These are phyloP conservation scores for Stenchaetothrips biformis DNA, from an alignment of 2,888 invertebrate species.

Conservation along the genomic window DNA sequence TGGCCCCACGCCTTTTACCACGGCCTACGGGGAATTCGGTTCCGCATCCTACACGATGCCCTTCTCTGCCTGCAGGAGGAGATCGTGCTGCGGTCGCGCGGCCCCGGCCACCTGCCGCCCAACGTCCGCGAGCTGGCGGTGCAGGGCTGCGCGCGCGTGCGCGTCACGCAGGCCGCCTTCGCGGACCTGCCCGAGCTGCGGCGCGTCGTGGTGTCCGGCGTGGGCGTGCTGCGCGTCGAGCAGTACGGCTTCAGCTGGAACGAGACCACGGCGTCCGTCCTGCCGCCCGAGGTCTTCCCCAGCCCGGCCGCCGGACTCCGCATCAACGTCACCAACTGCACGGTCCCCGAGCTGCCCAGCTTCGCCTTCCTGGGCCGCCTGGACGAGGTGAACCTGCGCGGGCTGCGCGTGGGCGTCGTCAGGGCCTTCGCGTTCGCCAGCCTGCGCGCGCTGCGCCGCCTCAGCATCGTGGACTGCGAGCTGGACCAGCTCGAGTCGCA, in stretches of 20 bases:
- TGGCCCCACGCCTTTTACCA: neutral
- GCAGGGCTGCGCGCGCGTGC: slow-evolving; percentile 59
- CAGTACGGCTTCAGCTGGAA: slow-evolving; percentile 58
- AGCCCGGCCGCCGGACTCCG: slow-evolving; percentile 43
- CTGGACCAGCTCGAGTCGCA: slow-evolving; percentile 61
- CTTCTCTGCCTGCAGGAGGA: slow-evolving; percentile 48
- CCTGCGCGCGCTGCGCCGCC: slow-evolving; percentile 49
- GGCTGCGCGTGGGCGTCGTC: slow-evolving; percentile 57
- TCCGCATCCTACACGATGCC: neutral
- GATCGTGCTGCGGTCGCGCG: slow-evolving; percentile 48
- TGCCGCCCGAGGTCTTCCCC: slow-evolving; percentile 30
- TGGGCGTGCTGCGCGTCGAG: slow-evolving; percentile 58
- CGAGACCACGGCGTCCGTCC: slow-evolving; percentile 34
- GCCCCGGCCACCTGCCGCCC: slow-evolving; percentile 51
- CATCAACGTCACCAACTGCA: slow-evolving; percentile 48
- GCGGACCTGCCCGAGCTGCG: slow-evolving; percentile 58
- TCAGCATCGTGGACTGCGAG: slow-evolving; percentile 58
- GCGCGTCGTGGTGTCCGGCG: slow-evolving; percentile 58
- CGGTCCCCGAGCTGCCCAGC: slow-evolving; percentile 48
- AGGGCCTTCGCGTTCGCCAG: slow-evolving; percentile 71
- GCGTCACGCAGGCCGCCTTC: slow-evolving; percentile 56
- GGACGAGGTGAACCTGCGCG: slow-evolving; percentile 60
- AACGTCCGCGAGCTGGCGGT: slow-evolving; percentile 59
- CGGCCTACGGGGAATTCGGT: neutral
- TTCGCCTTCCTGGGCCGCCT: slow-evolving; percentile 66